Conservation (phyloP, 2,113 vertebrate genomes). For the Phyllostomus discolor region DNA sequence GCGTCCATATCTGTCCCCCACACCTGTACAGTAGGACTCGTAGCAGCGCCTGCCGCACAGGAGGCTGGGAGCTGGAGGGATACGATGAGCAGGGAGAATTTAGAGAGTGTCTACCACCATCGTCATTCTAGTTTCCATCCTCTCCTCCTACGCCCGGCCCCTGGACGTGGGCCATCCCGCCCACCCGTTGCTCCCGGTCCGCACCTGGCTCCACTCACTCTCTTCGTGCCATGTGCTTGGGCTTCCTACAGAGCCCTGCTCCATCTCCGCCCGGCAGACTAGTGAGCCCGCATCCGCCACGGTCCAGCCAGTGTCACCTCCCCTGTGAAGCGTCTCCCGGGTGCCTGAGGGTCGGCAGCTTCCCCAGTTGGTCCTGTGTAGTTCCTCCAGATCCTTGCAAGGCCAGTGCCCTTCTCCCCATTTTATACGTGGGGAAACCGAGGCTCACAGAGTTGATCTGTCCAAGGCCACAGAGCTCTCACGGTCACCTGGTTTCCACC, state of each 20-base stretch:
- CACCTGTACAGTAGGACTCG: neutral
- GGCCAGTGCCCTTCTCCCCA: too few relatives aligned
- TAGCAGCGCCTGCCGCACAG: fast-evolving
- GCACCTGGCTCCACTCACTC: fast-evolving
- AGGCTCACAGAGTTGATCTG: neutral
- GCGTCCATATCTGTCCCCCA: neutral
- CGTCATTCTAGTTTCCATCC: fast-evolving
- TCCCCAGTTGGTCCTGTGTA: fast-evolving
- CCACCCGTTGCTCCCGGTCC: fast-evolving
- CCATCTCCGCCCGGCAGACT: neutral
- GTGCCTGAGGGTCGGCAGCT: neutral
- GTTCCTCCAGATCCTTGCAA: too few relatives aligned
- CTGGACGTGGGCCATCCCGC: fast-evolving
- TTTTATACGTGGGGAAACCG: too few relatives aligned
- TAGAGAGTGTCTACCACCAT: neutral
- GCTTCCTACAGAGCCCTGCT: fast-evolving
- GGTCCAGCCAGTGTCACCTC: neutral
- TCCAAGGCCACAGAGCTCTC: neutral
- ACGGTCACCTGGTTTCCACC: neutral
- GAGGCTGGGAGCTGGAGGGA: neutral
- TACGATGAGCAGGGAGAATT: fast-evolving
- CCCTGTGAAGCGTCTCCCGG: neutral
- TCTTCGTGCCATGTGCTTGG: fast-evolving
- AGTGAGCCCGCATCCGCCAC: neutral
- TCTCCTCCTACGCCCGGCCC: fast-evolving